phyloP scores from a whole-genome alignment of 23 tunicate species.

The Phallusia fumigata region DNA sequence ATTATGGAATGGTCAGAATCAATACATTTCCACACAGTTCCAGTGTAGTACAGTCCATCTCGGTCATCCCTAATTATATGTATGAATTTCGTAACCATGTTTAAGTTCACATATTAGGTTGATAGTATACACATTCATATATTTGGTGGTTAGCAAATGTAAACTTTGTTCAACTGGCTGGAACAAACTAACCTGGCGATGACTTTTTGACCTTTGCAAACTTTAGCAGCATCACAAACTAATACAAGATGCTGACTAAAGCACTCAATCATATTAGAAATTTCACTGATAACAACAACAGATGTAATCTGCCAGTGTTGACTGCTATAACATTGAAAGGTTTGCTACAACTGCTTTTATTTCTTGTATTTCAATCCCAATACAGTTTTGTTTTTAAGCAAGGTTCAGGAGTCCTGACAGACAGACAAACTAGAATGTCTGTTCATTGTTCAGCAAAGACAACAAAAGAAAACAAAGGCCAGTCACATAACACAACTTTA shows the following conservation, averaged over 20 bases:
- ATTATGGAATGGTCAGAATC: not conserved
- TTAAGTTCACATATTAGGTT: not conserved
- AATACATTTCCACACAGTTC: not conserved
- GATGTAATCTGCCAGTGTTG: too few relatives aligned
- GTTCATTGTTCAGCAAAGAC: not conserved
- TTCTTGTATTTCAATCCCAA: too few relatives aligned
- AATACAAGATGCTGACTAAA: not conserved
- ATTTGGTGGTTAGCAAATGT: not conserved
- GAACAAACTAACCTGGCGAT: not conserved
- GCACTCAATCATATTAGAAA: not conserved
- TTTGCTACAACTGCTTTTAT: too few relatives aligned
- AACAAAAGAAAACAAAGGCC: conserved; percentile 3
- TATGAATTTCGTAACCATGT: not conserved
- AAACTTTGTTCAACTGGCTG: too few relatives aligned
- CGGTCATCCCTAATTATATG: conserved; percentile 1
- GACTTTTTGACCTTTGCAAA: not conserved
- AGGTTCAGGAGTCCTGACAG: not conserved
- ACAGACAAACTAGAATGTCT: not conserved
- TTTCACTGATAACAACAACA: too few relatives aligned
- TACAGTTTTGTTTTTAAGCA: too few relatives aligned
- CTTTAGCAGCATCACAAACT: not conserved
- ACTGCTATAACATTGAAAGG: too few relatives aligned
- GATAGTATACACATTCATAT: not conserved
- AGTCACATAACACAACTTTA: not conserved
- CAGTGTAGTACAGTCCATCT: conserved; percentile 12